Evolutionary conservation across 2,888 invertebrate genomes (phyloP), one percentile per base, ranked within the genome.

Genomic region (Miltochrista miniata): DNA sequence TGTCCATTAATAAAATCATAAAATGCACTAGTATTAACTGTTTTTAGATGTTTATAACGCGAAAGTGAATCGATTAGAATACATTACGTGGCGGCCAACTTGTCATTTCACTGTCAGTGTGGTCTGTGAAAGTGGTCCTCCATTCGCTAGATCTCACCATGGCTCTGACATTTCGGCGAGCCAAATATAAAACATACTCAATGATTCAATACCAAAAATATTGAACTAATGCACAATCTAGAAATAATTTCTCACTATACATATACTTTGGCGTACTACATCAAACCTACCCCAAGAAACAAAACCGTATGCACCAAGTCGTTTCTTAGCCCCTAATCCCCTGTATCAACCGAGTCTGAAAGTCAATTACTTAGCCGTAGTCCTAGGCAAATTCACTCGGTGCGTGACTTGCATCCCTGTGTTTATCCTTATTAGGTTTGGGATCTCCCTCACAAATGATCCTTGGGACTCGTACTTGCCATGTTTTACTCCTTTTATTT

Each of bases 371-470:
- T 56, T 63, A 65, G 60, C 38, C 50, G 50, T 58, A 63, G 65
- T 68, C 56, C 63, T 70, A 70, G 69, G 63, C 67, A 70, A 69
- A 70, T 70, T 70, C 63, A 67, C 55, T 59, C 51, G 54, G 56
- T 64, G 59, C 70, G 69, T 70, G 71, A 67, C 69, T 70, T 67
- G 70, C 69, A 70, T 70, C 59, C 41, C 61, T 54, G 57, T 61
- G 59, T 61, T 64, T 61, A 69, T 59, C 53, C 63, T 70, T 69
- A 70, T 69, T 70, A 63, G 60, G 55, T 70, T 70, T 67, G 54
- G 56, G 45, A 61, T 56, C 61, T 61, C 65, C 65, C 65, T 65
- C 50, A 58, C 63, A 60, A 67, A 60, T 56, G 58, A 31, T 59
- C 49, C 46, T 47, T 35, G 54, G 50, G 51, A 51, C 54, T 29